Base-by-base conservation (phyloP, 2,113 vertebrate species). In the Fregata magnificens region DNA sequence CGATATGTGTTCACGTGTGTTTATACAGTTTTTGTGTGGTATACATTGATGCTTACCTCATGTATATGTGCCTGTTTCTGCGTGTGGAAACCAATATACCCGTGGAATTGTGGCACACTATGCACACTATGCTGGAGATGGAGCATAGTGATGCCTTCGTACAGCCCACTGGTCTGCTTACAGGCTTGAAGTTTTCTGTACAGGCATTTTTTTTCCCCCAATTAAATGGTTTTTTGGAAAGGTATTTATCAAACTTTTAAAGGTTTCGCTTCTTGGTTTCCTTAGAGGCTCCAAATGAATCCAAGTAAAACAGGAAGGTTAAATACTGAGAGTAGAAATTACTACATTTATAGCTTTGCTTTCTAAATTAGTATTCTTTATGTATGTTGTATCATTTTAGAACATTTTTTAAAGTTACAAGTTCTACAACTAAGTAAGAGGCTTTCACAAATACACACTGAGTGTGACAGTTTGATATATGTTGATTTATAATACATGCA, bases 1-100 rank as follows among this genome's bases (percentile, higher is more conserved):
- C 3, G 0, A 7, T 59, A 10, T 1, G 3, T 16, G 20, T 53
- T 69, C 14, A 6, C 3, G 7, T 28, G 58, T 63, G 9, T 26
- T 63, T 21, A 13, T 21, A 9, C 26, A 34, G 29, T 36, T 28
- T 71, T 9, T 34, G 20, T 49, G 34, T 18, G 38, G 26, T 14
- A 20, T 40, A 40, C 5, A 1, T 7, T 50, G 52, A 29, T 59
- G 18, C 16, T 67, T 80, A 72, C 3, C 31, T 79, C 50, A 3
- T 11, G 21, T 22, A 11, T 5, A 2, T 1, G 42, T 52, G 26
- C 18, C 19, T 81, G 24, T 50, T 85, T 86, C 63, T 7, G 2
- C 34, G 5, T 16, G 50, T 17, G 40, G 45, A 59, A 83, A 36
- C 18, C 34, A 52, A 8, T 1, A 20, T 21, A 8, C 13, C 11